A percentile compares a stretch with the other conserved stretches of the same genome.
These are phyloP conservation scores for Mareca strepera DNA, from an alignment of 2,797 vertebrate species.

Conservation along the genomic window DNA sequence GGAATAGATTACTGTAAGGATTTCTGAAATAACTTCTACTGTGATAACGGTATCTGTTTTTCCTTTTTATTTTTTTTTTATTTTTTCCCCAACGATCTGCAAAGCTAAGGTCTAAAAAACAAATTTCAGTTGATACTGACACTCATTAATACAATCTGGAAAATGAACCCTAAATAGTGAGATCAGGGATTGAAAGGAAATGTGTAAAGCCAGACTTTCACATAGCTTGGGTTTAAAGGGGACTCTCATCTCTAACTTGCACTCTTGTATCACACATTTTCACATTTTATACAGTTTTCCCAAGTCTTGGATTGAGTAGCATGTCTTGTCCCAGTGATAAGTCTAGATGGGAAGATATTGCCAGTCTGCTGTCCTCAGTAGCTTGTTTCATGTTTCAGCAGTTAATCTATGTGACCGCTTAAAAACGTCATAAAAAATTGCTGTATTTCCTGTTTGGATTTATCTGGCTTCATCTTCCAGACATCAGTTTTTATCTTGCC, in stretches of 20 bases:
- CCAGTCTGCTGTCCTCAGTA: background rate
- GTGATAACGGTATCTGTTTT: background rate
- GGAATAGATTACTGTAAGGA: background rate
- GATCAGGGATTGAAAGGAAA: background rate
- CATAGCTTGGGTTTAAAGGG: background rate
- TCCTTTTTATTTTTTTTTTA: background rate
- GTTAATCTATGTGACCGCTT: background rate
- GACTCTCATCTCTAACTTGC: background rate
- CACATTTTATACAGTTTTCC: background rate
- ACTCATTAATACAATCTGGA: background rate
- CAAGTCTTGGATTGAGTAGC: fast-evolving
- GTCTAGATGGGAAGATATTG: background rate
- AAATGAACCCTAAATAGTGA: background rate
- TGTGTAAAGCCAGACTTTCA: background rate
- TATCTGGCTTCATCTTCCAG: background rate
- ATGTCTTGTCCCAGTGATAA: background rate
- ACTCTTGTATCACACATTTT: background rate
- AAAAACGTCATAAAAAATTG: background rate
- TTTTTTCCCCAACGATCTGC: no score
- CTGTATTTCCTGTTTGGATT: background rate
- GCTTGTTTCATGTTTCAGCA: background rate
- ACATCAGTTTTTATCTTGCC: background rate
- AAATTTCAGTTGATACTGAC: background rate
- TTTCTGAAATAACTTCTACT: background rate
- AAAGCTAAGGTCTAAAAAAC: background rate